These are phyloP conservation scores for Propithecus coquereli DNA, from an alignment of 2,113 vertebrate species.

Conservation along the genomic window DNA sequence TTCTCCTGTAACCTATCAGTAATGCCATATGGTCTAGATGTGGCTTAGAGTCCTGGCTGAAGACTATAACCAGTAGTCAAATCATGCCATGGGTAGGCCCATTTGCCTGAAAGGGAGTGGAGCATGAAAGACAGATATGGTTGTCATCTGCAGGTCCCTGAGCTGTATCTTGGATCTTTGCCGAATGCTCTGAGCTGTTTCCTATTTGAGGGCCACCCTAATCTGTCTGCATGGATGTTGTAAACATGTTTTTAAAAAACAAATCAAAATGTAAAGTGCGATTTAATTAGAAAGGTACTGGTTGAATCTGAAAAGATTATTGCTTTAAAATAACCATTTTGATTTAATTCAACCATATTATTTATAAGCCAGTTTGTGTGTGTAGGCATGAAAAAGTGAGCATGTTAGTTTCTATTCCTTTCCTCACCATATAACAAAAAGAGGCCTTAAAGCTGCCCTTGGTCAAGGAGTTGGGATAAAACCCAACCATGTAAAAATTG, in stretches of 20 bases:
- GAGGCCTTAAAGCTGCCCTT: not conserved
- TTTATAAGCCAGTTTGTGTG: not conserved
- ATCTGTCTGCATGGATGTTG: not conserved
- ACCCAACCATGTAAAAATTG: not conserved
- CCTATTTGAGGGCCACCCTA: not conserved
- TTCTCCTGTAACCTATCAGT: not conserved
- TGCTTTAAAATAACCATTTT: conserved; percentile 14
- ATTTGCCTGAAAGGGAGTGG: not conserved
- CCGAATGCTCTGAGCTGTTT: not conserved
- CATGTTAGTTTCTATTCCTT: not conserved
- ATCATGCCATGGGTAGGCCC: not conserved
- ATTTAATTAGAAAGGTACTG: not conserved
- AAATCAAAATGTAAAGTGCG: not conserved
- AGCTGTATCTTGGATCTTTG: not conserved
- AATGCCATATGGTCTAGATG: not conserved
- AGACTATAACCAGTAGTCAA: not conserved
- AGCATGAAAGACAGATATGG: not conserved
- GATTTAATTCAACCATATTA: not conserved
- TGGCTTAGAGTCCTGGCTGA: not conserved
- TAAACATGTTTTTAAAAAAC: not conserved
- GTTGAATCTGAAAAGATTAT: not conserved
- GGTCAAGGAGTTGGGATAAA: not conserved
- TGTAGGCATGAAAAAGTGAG: not conserved
- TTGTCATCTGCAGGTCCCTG: not conserved
- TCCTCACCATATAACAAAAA: not conserved